Evolutionary conservation across 2,888 invertebrate genomes (phyloP), one percentile per base, ranked within the genome.

Genomic region (Sminthurides aquaticus): DNA sequence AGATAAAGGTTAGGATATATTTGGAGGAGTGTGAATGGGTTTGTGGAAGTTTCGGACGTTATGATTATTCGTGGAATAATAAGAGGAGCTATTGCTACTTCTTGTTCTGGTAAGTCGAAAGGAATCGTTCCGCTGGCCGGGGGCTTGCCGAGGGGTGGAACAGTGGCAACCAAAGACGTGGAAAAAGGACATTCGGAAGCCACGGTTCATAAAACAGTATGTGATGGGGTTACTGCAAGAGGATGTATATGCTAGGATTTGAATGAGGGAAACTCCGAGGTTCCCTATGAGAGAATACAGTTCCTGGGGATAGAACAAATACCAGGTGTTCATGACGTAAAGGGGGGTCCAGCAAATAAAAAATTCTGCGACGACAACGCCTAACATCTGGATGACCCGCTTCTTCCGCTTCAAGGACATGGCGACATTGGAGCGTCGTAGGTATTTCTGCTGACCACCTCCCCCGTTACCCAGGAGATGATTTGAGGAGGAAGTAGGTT

Each of bases 311-410:
- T 82, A 80, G 74, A 84, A 83, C 24, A 83, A 77, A 24, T 81
- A 81, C 77, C 84, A 82, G 3, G 84, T 84, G 73, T 84, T 83
- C 66, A 85, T 79, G 70, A 84, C 78, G 75, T 84, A 85, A 2
- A 84, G 77, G 0, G 87, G 87, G 1, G 86, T 84, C 86, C 86
- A 87, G 76, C 86, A 87, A 60, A 86, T 79, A 77, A 87, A 87
- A 77, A 87, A 87, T 75, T 86, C 85, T 18, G 66, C 60, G 20
- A 60, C 67, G 5, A 87, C 83, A 2, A 84, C 84, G 72, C 85
- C 84, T 61, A 87, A 78, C 86, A 87, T 87, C 76, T 84, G 82
- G 71, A 83, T 81, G 20, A 84, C 82, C 22, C 82, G 75, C 67
- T 79, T 78, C 69, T 81, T 82, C 57, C 79, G 81, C 22, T 79